Evolutionary conservation across 2,888 invertebrate species (phyloP).

Genomic region (Drosophila meridionalis): DNA sequence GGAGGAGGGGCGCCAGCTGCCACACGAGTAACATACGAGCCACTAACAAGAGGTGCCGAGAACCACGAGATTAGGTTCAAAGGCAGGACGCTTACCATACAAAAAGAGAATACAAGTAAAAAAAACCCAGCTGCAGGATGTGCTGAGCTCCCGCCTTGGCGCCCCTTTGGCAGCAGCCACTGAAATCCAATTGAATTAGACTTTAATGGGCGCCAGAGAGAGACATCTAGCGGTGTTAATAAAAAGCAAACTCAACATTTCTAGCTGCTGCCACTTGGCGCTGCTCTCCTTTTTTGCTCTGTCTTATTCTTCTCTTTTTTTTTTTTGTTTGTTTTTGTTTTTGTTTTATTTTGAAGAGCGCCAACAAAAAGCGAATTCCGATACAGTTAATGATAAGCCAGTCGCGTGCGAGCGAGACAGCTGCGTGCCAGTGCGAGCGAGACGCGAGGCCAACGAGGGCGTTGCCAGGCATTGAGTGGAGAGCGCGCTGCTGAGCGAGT

Average conservation of each 20-base stretch:
- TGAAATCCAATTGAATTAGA: conserved; percentile 75
- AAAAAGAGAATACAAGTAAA: conserved; percentile 22
- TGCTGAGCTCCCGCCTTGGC: conserved; percentile 32
- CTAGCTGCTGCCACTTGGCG: conserved; percentile 45
- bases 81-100: conserved; percentile 51
- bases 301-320: conserved; percentile 2
- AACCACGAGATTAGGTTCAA: conserved; percentile 82
- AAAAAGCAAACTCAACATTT: conserved; percentile 67
- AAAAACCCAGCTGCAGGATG: conserved; percentile 32
- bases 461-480: conserved; percentile 51
- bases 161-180: conserved; percentile 35
- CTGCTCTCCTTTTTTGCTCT: conserved; percentile 22
- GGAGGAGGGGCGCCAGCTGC: conserved; percentile 2
- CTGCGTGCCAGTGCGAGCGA: conserved; percentile 26
- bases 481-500: conserved; percentile 12
- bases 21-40: conserved; percentile 68
- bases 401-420: conserved; percentile 33
- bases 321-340: conserved; percentile 27
- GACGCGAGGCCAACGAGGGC: conserved; percentile 35
- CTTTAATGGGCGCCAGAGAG: conserved; percentile 75
- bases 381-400: conserved; percentile 79
- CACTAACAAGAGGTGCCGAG: conserved; percentile 79
- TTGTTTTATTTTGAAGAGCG: conserved; percentile 34
- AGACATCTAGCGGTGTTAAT: conserved; percentile 78
- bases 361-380: conserved; percentile 65